These are phyloP conservation scores for Sinelater perroti DNA, from an alignment of 2,888 invertebrate genomes.

Conservation along the genomic window DNA sequence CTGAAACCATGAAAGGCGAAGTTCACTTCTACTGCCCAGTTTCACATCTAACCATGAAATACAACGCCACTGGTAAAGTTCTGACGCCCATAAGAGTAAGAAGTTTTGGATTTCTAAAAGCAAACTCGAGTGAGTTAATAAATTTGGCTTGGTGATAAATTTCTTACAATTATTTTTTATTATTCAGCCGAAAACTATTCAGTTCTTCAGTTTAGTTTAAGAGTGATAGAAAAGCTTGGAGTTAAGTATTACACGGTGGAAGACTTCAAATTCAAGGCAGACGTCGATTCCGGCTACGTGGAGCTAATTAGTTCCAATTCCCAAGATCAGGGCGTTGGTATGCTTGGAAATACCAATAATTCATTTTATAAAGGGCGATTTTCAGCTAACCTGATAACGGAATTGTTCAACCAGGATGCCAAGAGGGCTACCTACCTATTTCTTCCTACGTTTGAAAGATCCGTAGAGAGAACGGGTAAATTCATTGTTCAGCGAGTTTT, in stretches of 20 bases:
- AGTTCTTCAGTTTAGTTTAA: background rate
- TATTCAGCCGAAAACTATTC: constrained; percentile 5
- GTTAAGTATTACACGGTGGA: constrained; percentile 8
- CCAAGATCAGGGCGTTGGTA: too few relatives aligned
- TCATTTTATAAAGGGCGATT: too few relatives aligned
- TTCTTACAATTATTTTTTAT: background rate
- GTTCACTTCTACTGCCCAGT: background rate
- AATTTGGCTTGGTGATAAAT: background rate
- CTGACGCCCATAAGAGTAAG: background rate
- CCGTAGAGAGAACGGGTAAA: background rate
- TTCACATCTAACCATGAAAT: background rate
- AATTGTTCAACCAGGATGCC: constrained; percentile 11
- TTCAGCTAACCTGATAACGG: constrained; percentile 8
- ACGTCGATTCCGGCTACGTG: background rate
- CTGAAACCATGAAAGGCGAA: background rate
- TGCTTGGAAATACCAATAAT: background rate
- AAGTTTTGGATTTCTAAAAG: background rate
- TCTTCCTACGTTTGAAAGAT: background rate
- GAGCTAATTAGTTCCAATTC: background rate
- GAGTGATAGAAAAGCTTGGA: background rate
- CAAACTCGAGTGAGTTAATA: constrained; percentile 9
- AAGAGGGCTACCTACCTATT: background rate
- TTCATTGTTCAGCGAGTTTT: constrained; percentile 66
- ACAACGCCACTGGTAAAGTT: background rate
- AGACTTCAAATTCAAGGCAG: background rate